Conservation (phyloP, 2,797 vertebrate genomes). For the Sebastes steindachneri region DNA sequence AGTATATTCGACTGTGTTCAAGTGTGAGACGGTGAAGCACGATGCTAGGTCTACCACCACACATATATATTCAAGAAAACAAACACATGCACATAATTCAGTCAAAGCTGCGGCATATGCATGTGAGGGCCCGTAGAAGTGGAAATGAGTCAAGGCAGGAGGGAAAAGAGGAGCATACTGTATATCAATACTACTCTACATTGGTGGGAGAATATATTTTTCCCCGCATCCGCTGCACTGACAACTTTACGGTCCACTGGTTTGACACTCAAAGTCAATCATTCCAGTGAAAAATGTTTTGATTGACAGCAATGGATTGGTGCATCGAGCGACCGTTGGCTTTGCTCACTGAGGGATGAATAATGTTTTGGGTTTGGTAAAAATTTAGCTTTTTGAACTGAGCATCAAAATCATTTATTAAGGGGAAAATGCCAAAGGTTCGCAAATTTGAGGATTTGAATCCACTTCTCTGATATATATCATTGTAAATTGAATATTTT, state of each 20-base stretch:
- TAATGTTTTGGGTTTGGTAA: neutral
- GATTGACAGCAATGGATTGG: constrained; percentile 13
- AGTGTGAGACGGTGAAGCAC: neutral
- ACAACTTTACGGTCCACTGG: constrained; percentile 16
- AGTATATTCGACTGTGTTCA: neutral
- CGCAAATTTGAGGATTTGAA: neutral
- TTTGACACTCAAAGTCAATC: constrained; percentile 32
- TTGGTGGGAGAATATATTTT: neutral
- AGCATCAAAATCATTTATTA: neutral
- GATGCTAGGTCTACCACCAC: neutral
- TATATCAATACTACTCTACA: constrained; percentile 9
- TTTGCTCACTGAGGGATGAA: neutral
- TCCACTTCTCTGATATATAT: neutral
- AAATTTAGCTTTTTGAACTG: neutral
- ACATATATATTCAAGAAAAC: neutral
- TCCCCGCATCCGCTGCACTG: neutral
- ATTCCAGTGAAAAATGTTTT: constrained; percentile 1
- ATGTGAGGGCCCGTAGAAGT: neutral
- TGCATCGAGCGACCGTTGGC: neutral
- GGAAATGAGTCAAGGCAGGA: constrained; percentile 5
- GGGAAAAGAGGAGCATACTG: neutral
- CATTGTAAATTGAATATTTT: neutral
- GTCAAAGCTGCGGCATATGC: constrained; percentile 6
- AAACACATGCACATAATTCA: neutral
- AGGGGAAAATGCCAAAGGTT: neutral